Evolutionary conservation across 2,888 invertebrate species (phyloP), one percentile per base, ranked within the genome.

Genomic region (Sesia bembeciformis): DNA sequence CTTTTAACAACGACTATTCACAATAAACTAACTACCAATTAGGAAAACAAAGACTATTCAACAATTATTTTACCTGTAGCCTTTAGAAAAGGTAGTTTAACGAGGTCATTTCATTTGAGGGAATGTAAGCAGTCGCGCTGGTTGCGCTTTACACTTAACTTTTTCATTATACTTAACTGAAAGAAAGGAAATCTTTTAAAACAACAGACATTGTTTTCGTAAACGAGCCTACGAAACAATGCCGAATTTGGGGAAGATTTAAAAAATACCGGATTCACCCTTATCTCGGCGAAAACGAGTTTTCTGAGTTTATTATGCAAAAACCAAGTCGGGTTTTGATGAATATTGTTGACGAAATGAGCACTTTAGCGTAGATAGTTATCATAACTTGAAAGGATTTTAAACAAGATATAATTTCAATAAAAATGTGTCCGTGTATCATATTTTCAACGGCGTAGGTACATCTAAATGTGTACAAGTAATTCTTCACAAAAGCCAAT

Each of bases 211-310:
- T 72, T 72, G 69, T 73, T 74, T 68, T 65, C 60, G 58, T 61
- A 60, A 65, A 63, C 65, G 54, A 52, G 52, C 40, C 51, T 52
- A 52, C 49, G 46, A 39, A 55, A 55, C 54, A 55, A 55, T 55
- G 52, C 51, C 43, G 49, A 52, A 55, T 55, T 55, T 55, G 6
- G 49, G 39, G 54, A 56, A 58, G 69, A 56, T 66, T 67, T 64
- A 60, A 63, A 67, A 67, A 64, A 50, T 46, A 46, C 62, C 59
- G 63, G 58, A 63, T 66, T 62, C 58, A 51, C 58, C 57, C 61
- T 65, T 72, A 65, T 69, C 68, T 66, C 53, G 54, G 56, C 60
- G 64, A 60, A 67, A 70, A 68, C 61, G 68, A 71, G 68, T 70
- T 69, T 68, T 62, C 62, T 58, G 59, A 64, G 62, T 62, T 63